Conservation (phyloP, 2,888 invertebrate genomes). For the Hirtodrosophila trivittata region DNA sequence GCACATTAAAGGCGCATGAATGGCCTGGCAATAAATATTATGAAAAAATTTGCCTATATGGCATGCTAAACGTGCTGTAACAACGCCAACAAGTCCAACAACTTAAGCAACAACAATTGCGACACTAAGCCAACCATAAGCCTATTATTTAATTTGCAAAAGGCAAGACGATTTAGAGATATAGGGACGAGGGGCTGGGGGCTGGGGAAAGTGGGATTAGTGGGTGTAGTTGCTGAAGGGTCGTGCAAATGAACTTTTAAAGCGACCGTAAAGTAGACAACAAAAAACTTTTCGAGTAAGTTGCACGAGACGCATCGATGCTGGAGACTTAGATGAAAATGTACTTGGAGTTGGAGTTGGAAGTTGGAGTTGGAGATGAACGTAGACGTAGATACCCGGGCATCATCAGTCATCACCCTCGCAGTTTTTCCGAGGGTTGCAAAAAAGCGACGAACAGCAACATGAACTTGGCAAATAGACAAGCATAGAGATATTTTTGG, state of each 20-base stretch:
- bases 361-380: conserved; percentile 28
- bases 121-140: conserved; percentile 76
- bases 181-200: background rate
- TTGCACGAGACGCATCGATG: conserved; percentile 40
- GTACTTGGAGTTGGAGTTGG: conserved; percentile 3
- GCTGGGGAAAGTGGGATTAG: conserved; percentile 1
- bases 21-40: conserved; percentile 78
- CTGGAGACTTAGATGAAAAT: conserved; percentile 5
- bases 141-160: conserved; percentile 76
- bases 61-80: conserved; percentile 70
- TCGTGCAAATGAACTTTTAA: conserved; percentile 74
- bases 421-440: conserved; percentile 66
- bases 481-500: conserved; percentile 61
- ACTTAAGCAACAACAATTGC: conserved; percentile 51
- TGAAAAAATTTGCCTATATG: conserved; percentile 73
- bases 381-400: conserved; percentile 19
- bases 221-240: conserved; percentile 2
- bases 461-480: conserved; percentile 54
- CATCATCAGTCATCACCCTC: conserved; percentile 82
- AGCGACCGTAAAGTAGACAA: conserved; percentile 66
- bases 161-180: conserved; percentile 16
- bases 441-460: conserved; percentile 55
- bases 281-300: conserved; percentile 41
- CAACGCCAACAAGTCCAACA: conserved; percentile 23
- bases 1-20: conserved; percentile 79